These are phyloP conservation scores for Amphiprion ocellaris DNA, from an alignment of 2,113 vertebrate species.

Conservation along the genomic window DNA sequence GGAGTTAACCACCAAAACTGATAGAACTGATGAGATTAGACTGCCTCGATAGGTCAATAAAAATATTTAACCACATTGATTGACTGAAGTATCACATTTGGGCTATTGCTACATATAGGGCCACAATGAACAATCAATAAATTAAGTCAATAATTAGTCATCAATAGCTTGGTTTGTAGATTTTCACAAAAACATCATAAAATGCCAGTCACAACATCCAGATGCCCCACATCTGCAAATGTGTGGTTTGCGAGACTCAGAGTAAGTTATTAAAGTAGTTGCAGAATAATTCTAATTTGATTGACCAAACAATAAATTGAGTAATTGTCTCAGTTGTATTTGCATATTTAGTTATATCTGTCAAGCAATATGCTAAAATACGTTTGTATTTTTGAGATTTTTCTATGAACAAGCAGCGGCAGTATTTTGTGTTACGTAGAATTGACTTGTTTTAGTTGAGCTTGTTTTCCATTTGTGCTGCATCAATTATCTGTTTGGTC, in stretches of 20 bases:
- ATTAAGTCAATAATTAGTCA: too few relatives aligned
- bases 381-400: background rate
- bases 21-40: background rate
- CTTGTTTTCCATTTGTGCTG: slow-evolving; percentile 46
- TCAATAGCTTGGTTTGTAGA: too few relatives aligned
- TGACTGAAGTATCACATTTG: too few relatives aligned
- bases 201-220: too few relatives aligned
- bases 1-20: background rate
- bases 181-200: too few relatives aligned
- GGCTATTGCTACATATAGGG: too few relatives aligned
- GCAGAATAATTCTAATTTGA: slow-evolving; percentile 1
- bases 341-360: slow-evolving; percentile 4
- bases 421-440: background rate
- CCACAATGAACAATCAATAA: too few relatives aligned
- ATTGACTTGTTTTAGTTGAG: background rate
- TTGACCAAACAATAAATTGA: slow-evolving; percentile 2
- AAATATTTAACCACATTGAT: too few relatives aligned
- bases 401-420: background rate
- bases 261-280: background rate
- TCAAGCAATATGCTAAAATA: background rate
- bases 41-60: too few relatives aligned
- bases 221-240: too few relatives aligned
- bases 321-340: background rate
- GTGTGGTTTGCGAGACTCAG: too few relatives aligned
- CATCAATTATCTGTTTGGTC: slow-evolving; percentile 25